phyloP scores from a whole-genome alignment of 2,888 invertebrate species.

The Sarcophaga carnaria region DNA sequence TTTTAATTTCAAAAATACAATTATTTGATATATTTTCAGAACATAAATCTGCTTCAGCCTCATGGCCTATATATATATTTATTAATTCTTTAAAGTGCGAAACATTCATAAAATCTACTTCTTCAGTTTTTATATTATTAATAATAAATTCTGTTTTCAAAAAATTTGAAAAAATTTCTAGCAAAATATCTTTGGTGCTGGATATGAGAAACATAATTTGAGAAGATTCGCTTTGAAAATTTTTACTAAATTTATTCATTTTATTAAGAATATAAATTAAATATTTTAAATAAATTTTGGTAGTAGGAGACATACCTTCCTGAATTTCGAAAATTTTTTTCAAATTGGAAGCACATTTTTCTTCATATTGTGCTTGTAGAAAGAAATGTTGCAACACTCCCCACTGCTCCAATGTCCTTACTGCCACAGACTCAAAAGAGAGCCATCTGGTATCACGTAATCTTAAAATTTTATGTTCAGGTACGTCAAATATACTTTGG shows the following conservation, averaged over 20 bases:
- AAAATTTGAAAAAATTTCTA: too few relatives aligned
- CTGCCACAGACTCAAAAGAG: too few relatives aligned
- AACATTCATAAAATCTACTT: too few relatives aligned
- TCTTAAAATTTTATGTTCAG: too few relatives aligned
- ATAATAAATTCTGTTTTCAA: too few relatives aligned
- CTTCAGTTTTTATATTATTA: too few relatives aligned
- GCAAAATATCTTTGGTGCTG: too few relatives aligned
- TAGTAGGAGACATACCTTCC: not conserved
- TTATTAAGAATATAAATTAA: slow-evolving; percentile 38
- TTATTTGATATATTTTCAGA: not conserved
- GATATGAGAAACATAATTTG: too few relatives aligned
- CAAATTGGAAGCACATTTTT: not conserved
- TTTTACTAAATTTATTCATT: slow-evolving; percentile 35
- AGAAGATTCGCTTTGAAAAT: slow-evolving; percentile 34
- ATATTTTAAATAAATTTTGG: slow-evolving; percentile 42
- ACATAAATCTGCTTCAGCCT: not conserved
- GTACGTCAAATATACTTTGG: too few relatives aligned
- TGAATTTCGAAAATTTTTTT: not conserved
- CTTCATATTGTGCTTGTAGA: slow-evolving; percentile 3
- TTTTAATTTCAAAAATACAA: slow-evolving; percentile 14
- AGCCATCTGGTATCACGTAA: too few relatives aligned
- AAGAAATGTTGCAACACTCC: slow-evolving; percentile 2
- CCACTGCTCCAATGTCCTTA: not conserved
- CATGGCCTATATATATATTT: slow-evolving; percentile 19
- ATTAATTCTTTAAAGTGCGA: slow-evolving; percentile 8